Evolutionary conservation across 2,888 invertebrate genomes (phyloP).

Genomic region (Drosophila pullipes): DNA sequence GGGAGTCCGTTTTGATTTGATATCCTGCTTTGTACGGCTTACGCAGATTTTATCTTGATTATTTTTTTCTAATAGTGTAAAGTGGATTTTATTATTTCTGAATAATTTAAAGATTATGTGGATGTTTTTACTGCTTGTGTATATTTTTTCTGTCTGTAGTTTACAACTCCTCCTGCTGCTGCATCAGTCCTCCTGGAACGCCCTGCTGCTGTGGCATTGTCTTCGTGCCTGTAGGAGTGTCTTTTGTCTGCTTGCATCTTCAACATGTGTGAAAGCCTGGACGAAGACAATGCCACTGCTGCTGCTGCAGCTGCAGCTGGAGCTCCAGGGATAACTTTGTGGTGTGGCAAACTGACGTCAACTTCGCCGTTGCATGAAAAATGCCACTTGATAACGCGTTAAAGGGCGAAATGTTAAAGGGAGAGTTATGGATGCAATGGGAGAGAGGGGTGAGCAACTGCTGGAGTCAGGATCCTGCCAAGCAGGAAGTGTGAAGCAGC

Average conservation of each 20-base stretch:
- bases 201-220: constrained; percentile 1
- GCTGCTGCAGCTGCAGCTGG: constrained; percentile 7
- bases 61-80: too few species aligned
- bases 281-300: constrained; percentile 42
- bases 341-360: constrained; percentile 64
- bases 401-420: constrained; percentile 2
- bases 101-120: neutral
- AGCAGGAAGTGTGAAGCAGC: constrained; percentile 77
- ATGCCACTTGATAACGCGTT: constrained; percentile 76
- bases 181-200: neutral
- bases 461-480: constrained; percentile 64
- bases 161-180: neutral
- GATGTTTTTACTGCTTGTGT: neutral
- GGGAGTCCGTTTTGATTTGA: too few species aligned
- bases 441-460: neutral
- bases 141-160: neutral
- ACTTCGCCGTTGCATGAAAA: constrained; percentile 72
- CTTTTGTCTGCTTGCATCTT: constrained; percentile 60
- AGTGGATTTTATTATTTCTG: neutral
- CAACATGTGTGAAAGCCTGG: constrained; percentile 51
- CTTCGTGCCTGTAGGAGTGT: constrained; percentile 13
- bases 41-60: too few species aligned
- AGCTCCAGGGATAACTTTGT: constrained; percentile 65
- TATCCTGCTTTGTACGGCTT: too few species aligned
- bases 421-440: neutral